Evolutionary conservation across 2,113 vertebrate genomes (phyloP), one percentile per base, ranked within the genome.

Genomic region (Poeciliopsis prolifica): DNA sequence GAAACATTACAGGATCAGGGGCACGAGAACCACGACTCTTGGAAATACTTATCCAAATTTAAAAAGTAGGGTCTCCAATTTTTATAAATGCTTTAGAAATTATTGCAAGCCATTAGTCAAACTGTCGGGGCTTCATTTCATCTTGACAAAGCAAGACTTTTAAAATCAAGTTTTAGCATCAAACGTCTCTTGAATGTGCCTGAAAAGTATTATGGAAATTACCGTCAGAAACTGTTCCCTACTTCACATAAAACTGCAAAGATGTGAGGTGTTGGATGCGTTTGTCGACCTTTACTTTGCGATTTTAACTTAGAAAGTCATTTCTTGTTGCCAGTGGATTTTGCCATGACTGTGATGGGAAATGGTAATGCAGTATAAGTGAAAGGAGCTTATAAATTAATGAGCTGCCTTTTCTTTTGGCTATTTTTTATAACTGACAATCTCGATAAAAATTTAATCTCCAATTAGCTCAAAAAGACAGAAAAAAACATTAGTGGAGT

Each of bases 401-500:
- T 29, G 35, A 72, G 44, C n/a, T 42, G 30, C 28, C 51, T 58
- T 58, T 67, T 17, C 26, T 10, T 51, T 65, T 26, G 12, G 54
- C 7, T 31, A 4, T 10, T 19, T 4, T 68, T 68, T 77, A 33
- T 58, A 11, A 42, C 12, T 61, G 10, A 26, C 58, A 35, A 15
- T 24, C 44, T 51, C 63, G 68, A 15, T 68, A 65, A 44, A 48
- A 65, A 30, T 65, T 24, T 8, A 19, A 11, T 67, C 35, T 76
- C 65, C 68, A 82, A 83, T 80, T 68, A 83, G 74, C 73, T 75
- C 62, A 80, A 37, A 1, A 44, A 54, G 68, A 60, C 7, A 60
- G 33, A 61, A 68, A 61, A 61, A 62, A 54, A 40, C 54, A 51
- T 31, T 48, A 29, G 58, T 58, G 60, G 37, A 63, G 33, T 28